Evolutionary conservation across 2,797 vertebrate genomes (phyloP).

Genomic region (Poeciliopsis paucimaculata): DNA sequence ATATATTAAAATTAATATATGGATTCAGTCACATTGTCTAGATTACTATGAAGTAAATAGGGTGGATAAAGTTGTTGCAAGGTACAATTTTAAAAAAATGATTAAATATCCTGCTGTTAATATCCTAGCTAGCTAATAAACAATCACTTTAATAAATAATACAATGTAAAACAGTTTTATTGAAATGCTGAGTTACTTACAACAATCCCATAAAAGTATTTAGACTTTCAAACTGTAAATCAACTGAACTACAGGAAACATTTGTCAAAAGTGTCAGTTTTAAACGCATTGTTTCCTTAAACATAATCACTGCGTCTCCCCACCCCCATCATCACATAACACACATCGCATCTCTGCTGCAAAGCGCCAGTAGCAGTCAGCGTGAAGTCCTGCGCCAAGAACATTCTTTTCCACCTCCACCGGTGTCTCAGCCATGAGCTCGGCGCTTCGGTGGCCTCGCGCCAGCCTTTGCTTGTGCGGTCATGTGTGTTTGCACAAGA

Average conservation of each 20-base stretch:
- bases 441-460: constrained; percentile 15
- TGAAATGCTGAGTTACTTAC: background rate
- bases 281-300: constrained; percentile 33
- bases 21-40: background rate
- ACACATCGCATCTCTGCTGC: constrained; percentile 36
- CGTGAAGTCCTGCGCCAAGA: constrained; percentile 42
- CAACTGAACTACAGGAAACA: constrained; percentile 45
- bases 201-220: constrained; percentile 4
- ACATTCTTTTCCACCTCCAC: constrained; percentile 63
- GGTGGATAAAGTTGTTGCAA: background rate
- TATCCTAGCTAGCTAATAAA: background rate
- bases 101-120: background rate
- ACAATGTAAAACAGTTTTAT: background rate
- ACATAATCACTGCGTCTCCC: constrained; percentile 42
- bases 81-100: too few species aligned
- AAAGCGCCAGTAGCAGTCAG: constrained; percentile 48
- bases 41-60: background rate
- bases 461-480: constrained; percentile 56
- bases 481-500: constrained; percentile 65
- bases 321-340: constrained; percentile 42
- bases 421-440: constrained; percentile 34
- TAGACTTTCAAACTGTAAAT: constrained; percentile 47
- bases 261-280: constrained; percentile 44
- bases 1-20: too few species aligned
- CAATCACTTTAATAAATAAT: background rate